Base-by-base conservation (phyloP, 1,140 invertebrate species). In the Latrodectus geometricus region DNA sequence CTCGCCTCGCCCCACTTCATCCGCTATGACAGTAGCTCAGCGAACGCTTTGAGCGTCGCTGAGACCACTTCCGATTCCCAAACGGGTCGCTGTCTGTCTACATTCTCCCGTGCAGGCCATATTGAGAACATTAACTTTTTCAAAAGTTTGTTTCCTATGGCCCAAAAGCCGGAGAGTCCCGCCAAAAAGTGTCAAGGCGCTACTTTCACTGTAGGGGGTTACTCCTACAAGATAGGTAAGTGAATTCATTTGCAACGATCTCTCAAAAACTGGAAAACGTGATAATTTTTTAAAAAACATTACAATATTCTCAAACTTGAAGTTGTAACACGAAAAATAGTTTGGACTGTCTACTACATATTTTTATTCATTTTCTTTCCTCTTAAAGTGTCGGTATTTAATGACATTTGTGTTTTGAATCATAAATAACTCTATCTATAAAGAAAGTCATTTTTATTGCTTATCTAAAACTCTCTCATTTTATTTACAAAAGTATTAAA, bases 211-310 rank as follows among this genome's bases (percentile, higher is more conserved):
- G 76, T 87, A 66, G 85, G 85, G n/a, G 85, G 85, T 7, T 80
- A 79, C 52, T 87, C 85, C 68, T 87, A 87, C 70, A 87, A 87
- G 72, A 87, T 87, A 80, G 85, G 85, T 87, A 68, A 74, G 85
- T 80, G 52, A 9, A 0, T 5, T 35, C 35, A 35, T 35, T 1
- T 35, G 35, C n/a, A n/a, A n/a, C n/a, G 1, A 35, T 35, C 5
- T 35, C 35, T 35, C 35, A 35, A 35, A 35, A 35, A 35, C 35
- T 35, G 35, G 5, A 5, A 35, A 35, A 35, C 35, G 35, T 35
- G 35, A 35, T 5, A 35, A 3, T 61, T 61, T 61, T 61, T 61
- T 61, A 4, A 61, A 61, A 17, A 17, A 17, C 2, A 61, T 61
- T 61, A 14, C 0, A 4, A 61, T 61, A 61, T 61, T 8, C 8